These are phyloP conservation scores for Colostygia pectinataria DNA, from an alignment of 2,888 invertebrate species.

Conservation along the genomic window DNA sequence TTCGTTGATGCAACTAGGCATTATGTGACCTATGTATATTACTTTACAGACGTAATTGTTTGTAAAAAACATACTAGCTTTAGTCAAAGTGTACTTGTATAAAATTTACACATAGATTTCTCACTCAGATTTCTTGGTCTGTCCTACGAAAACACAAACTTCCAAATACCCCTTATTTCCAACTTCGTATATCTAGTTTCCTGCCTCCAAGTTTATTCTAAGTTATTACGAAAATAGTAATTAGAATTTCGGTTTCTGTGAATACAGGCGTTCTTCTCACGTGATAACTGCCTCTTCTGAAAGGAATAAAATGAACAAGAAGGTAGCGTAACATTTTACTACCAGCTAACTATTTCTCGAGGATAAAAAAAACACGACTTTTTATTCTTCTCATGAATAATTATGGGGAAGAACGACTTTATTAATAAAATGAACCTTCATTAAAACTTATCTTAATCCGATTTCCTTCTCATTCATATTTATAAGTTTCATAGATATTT, in stretches of 20 bases:
- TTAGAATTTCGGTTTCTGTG: neutral
- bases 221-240: slow-evolving; percentile 9
- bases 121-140: neutral
- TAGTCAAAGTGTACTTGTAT: no score
- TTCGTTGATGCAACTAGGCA: no score
- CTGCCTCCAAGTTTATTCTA: neutral
- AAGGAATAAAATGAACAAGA: neutral
- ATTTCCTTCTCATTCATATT: slow-evolving; percentile 49
- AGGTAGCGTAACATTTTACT: neutral
- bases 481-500: slow-evolving; percentile 57
- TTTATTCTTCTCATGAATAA: slow-evolving; percentile 48
- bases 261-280: neutral
- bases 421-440: slow-evolving; percentile 32
- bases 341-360: neutral
- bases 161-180: slow-evolving; percentile 4
- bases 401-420: slow-evolving; percentile 30
- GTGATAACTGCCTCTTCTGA: neutral
- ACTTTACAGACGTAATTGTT: no score
- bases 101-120: no score
- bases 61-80: no score
- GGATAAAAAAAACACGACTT: neutral
- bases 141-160: slow-evolving; percentile 9
- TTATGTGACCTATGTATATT: no score
- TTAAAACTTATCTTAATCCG: slow-evolving; percentile 61
- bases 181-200: slow-evolving; percentile 5